phyloP scores from a whole-genome alignment of 2,113 vertebrate genomes.

The Chamaea fasciata region DNA sequence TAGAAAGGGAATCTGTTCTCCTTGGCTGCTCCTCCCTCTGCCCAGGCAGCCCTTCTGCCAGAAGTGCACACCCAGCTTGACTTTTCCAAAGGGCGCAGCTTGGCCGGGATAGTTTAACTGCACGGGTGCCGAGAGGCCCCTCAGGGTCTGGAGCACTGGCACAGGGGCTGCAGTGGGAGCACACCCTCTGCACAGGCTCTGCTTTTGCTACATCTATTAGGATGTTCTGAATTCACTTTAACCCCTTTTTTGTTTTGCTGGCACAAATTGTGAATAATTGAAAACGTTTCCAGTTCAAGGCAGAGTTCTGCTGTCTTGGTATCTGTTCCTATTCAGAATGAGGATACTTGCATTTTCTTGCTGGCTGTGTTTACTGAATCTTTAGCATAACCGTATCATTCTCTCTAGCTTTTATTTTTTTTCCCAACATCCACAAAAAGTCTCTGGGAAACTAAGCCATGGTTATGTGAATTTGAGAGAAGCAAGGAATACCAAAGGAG shows the following conservation, averaged over 20 bases:
- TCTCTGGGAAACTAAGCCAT: not conserved
- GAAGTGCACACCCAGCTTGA: not conserved
- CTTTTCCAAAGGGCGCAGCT: not conserved
- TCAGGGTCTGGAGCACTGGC: not conserved
- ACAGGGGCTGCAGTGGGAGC: not conserved
- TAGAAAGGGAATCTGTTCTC: not conserved
- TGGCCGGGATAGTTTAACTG: not conserved
- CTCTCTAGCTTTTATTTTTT: not conserved
- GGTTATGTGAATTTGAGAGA: not conserved
- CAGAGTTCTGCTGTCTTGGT: not conserved
- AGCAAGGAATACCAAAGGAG: not conserved
- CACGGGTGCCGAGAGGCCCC: accelerated
- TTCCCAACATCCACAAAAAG: not conserved
- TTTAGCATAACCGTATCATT: not conserved
- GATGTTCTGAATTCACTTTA: not conserved
- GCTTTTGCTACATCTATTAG: not conserved
- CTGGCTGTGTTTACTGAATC: not conserved
- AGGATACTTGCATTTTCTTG: not conserved
- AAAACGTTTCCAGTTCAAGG: not conserved
- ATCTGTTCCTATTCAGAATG: not conserved
- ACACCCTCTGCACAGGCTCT: not conserved
- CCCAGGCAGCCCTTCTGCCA: not conserved
- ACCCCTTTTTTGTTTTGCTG: not conserved
- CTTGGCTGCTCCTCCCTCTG: not conserved
- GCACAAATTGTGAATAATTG: not conserved